phyloP scores from a whole-genome alignment of 2,797 vertebrate genomes.

The Orientallactaga sibirica region DNA sequence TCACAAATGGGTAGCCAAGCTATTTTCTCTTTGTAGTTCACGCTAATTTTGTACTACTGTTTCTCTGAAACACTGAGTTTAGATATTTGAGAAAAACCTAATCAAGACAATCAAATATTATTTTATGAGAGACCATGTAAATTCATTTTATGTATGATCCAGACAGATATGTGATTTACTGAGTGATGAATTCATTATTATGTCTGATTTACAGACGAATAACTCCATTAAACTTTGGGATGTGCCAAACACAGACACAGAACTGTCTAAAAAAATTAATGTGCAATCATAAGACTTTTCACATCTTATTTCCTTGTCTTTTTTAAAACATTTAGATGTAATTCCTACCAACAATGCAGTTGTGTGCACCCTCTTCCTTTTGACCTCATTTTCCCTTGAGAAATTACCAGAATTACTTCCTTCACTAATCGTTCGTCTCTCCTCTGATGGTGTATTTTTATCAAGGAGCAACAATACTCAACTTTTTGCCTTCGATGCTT shows the following conservation, averaged over 20 bases:
- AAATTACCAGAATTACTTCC: neutral
- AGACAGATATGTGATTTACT: neutral
- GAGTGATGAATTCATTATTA: neutral
- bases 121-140: neutral
- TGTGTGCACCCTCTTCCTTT: neutral
- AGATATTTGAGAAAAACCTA: neutral
- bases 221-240: neutral
- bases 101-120: neutral
- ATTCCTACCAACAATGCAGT: neutral
- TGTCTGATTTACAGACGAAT: too few species aligned
- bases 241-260: neutral
- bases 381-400: neutral
- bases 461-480: neutral
- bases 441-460: neutral
- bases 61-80: neutral
- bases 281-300: neutral
- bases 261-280: neutral
- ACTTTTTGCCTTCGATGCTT: neutral
- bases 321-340: neutral
- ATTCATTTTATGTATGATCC: neutral
- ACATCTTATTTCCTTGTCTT: neutral
- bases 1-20: neutral
- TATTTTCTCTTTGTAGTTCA: neutral
- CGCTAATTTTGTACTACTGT: neutral
- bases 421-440: neutral